Conservation (phyloP, 2,797 vertebrate species). For the Sarcoramphus papa region DNA sequence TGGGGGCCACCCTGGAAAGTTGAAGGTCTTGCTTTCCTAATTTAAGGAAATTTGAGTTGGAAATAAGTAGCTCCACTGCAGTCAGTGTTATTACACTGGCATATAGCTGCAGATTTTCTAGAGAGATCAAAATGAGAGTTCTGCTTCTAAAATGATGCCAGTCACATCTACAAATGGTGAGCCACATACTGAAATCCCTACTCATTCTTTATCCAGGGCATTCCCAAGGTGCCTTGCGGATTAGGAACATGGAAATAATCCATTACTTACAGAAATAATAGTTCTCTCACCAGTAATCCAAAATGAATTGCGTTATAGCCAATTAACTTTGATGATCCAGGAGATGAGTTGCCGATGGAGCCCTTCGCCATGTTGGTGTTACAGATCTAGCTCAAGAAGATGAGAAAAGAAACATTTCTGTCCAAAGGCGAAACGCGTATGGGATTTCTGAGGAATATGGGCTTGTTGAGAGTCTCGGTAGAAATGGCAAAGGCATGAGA, state of each 20-base stretch:
- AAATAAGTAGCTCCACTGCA: background rate
- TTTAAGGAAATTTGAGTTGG: background rate
- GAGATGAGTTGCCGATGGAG: background rate
- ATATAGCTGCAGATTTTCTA: background rate
- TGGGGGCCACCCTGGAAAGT: accelerated
- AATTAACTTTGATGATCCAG: background rate
- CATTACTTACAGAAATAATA: background rate
- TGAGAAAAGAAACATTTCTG: background rate
- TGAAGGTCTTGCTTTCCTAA: background rate
- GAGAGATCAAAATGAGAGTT: background rate
- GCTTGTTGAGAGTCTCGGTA: background rate
- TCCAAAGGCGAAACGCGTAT: background rate
- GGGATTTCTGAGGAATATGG: background rate
- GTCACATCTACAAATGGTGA: background rate
- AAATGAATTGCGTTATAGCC: background rate
- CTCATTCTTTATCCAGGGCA: background rate
- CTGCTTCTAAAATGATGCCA: background rate
- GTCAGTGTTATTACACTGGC: background rate
- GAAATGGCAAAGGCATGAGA: accelerated
- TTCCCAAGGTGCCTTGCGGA: background rate
- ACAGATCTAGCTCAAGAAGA: background rate
- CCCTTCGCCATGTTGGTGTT: accelerated
- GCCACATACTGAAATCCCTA: background rate
- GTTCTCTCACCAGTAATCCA: background rate
- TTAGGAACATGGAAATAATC: background rate